Conservation (phyloP, 37 sponge, comb jelly and placozoan genomes). For the Spongia lamella region DNA sequence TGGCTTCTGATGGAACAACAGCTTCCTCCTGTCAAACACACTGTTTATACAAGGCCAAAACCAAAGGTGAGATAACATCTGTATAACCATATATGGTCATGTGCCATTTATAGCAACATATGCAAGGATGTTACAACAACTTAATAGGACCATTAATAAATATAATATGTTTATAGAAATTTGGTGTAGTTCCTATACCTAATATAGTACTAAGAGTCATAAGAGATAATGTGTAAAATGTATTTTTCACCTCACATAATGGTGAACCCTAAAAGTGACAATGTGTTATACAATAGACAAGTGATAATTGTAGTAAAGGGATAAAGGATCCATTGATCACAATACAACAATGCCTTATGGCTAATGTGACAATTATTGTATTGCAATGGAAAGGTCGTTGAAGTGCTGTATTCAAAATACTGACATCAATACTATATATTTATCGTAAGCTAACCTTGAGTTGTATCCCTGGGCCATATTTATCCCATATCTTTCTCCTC, state of each 20-base stretch:
- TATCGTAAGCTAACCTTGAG: constrained; percentile 90
- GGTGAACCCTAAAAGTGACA: too few species aligned
- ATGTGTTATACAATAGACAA: too few species aligned
- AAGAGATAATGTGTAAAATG: neutral
- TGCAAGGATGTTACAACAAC: neutral
- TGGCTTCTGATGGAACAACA: constrained; percentile 70
- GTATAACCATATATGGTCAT: neutral
- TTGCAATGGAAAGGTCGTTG: too few species aligned
- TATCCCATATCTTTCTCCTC: constrained; percentile 83
- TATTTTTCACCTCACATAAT: neutral
- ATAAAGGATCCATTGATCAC: neutral
- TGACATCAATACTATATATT: too few species aligned
- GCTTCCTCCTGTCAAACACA: constrained; percentile 52
- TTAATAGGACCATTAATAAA: neutral
- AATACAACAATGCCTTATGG: too few species aligned
- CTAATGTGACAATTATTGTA: too few species aligned
- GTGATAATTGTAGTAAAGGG: neutral
- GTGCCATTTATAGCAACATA: neutral
- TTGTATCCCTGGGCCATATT: constrained; percentile 40
- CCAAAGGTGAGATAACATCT: neutral
- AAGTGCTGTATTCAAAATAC: too few species aligned
- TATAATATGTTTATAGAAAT: too few species aligned
- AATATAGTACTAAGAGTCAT: too few species aligned
- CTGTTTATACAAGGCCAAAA: neutral
- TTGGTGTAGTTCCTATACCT: too few species aligned